Evolutionary conservation across 2,888 invertebrate species (phyloP).

Genomic region (Tachina grossa): DNA sequence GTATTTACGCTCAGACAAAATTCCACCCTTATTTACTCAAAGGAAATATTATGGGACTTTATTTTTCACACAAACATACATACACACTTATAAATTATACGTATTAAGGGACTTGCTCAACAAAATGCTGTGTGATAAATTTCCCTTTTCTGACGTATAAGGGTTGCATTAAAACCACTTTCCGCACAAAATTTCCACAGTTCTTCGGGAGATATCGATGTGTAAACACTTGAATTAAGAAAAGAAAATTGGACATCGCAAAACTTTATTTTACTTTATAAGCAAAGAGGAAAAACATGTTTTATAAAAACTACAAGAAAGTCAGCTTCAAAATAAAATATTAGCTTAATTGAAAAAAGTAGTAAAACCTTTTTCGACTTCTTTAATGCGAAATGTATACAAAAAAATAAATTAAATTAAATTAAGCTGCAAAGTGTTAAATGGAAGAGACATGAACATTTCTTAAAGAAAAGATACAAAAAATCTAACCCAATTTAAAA

Average conservation of each 20-base stretch:
- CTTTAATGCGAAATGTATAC: neutral
- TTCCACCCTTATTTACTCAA: constrained; percentile 63
- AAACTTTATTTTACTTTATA: constrained; percentile 3
- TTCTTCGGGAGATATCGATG: constrained; percentile 79
- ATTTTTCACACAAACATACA: neutral
- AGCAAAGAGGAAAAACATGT: neutral
- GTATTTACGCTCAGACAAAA: neutral
- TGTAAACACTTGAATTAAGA: constrained; percentile 70
- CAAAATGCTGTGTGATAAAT: constrained; percentile 45
- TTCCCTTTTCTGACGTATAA: constrained; percentile 56
- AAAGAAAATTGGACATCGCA: constrained; percentile 11
- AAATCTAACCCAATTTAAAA: constrained; percentile 62
- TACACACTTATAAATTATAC: neutral
- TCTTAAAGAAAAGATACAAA: constrained; percentile 11
- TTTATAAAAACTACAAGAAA: neutral
- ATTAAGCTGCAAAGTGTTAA: neutral
- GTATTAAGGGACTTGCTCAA: constrained; percentile 66
- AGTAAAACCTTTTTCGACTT: neutral
- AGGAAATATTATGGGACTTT: constrained; percentile 39
- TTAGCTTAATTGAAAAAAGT: constrained; percentile 9
- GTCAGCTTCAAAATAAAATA: neutral
- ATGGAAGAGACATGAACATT: constrained; percentile 38
- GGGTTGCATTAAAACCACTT: constrained; percentile 74
- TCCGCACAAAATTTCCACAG: constrained; percentile 74
- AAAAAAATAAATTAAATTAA: neutral